These are phyloP conservation scores for Tragelaphus strepsiceros DNA, from an alignment of 2,113 vertebrate species.

Conservation along the genomic window DNA sequence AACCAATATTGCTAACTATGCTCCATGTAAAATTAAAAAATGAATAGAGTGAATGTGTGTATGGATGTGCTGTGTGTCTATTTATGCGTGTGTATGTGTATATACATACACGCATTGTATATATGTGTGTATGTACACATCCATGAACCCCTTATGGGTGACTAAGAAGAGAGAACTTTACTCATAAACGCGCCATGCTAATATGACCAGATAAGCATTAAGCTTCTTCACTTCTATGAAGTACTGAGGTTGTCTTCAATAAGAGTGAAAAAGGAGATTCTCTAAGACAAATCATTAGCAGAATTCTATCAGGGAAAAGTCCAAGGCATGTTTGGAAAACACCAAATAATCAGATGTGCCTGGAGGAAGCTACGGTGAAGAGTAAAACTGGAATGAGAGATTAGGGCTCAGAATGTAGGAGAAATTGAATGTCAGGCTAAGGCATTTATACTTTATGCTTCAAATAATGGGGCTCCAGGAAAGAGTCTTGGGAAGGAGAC, in stretches of 20 bases:
- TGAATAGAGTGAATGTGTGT: neutral
- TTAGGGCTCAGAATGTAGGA: neutral
- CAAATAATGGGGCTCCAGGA: neutral
- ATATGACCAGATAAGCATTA: neutral
- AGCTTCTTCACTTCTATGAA: neutral
- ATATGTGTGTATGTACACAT: neutral
- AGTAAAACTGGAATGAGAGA: neutral
- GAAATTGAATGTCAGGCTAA: neutral
- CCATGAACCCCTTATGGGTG: neutral
- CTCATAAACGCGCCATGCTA: neutral
- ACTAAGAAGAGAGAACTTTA: neutral
- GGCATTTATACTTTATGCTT: neutral
- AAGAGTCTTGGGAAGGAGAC: conserved; percentile 17
- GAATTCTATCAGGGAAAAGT: neutral
- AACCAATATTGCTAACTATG: neutral
- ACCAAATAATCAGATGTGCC: neutral
- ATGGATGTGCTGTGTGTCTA: neutral
- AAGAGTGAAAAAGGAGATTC: neutral
- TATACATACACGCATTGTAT: neutral
- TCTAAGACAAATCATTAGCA: neutral
- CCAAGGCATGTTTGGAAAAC: neutral
- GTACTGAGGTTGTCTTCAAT: neutral
- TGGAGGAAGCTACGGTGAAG: neutral
- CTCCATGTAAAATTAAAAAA: neutral
- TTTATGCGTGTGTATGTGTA: neutral